A percentile compares a stretch with the other conserved stretches of the same genome.
phyloP scores from a whole-genome alignment of 1,140 invertebrate genomes.

The Lepidurus couesii region DNA sequence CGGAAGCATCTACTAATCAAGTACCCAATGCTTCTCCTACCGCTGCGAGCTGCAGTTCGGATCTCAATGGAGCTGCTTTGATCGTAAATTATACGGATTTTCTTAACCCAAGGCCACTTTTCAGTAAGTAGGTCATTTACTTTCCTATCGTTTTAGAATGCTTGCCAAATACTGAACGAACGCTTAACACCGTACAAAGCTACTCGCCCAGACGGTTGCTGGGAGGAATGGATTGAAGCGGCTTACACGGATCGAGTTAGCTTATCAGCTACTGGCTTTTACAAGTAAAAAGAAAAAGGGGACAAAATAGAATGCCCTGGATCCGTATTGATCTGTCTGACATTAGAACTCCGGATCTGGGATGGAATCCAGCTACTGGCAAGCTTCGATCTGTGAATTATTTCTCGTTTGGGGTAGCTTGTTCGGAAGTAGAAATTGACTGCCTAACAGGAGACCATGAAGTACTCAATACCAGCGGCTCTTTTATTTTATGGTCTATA shows the following conservation, averaged over 20 bases:
- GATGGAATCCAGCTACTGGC: slow-evolving; percentile 66
- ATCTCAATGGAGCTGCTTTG: slow-evolving; percentile 93
- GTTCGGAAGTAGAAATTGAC: slow-evolving; percentile 78
- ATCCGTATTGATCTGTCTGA: background rate
- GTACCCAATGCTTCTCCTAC: slow-evolving; percentile 90
- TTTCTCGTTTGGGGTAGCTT: slow-evolving; percentile 72
- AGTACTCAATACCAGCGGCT: slow-evolving; percentile 43
- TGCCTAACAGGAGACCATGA: slow-evolving; percentile 82
- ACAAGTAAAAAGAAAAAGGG: slow-evolving; percentile 44
- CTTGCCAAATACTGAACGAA: slow-evolving; percentile 53
- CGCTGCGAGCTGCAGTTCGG: slow-evolving; percentile 83
- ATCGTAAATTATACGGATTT: slow-evolving; percentile 46
- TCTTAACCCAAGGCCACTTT: background rate
- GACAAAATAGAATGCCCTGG: background rate
- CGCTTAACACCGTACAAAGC: slow-evolving; percentile 70
- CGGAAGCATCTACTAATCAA: slow-evolving; percentile 85
- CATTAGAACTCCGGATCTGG: slow-evolving; percentile 62
- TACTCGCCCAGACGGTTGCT: slow-evolving; percentile 69
- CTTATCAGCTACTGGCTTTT: slow-evolving; percentile 80
- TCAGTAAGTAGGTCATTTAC: too few species aligned
- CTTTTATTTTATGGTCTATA: too few species aligned
- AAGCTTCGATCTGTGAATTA: slow-evolving; percentile 69
- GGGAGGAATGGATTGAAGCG: slow-evolving; percentile 75
- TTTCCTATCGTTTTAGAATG: slow-evolving; percentile 25
- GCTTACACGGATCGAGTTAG: slow-evolving; percentile 76